Conservation (phyloP, 2,113 vertebrate species). For the Anolis sagrei region DNA sequence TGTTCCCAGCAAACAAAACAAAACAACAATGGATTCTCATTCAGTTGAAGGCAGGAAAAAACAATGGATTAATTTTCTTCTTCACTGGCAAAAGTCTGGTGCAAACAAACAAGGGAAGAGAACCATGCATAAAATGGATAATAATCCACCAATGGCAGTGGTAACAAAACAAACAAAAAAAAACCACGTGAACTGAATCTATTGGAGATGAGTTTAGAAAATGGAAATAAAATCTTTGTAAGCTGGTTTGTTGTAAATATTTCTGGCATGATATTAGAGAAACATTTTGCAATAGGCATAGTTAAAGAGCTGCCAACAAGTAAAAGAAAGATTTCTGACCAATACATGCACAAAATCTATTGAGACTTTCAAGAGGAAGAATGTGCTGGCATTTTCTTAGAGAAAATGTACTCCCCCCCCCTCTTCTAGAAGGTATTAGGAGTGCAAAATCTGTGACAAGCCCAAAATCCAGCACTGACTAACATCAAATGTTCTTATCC, state of each 20-base stretch:
- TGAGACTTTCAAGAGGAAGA: fast-evolving
- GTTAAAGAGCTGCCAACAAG: neutral
- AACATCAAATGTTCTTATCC: slow-evolving; percentile 7
- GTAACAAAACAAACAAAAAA: neutral
- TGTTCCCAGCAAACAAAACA: neutral
- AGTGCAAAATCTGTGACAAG: neutral
- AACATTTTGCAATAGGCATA: slow-evolving; percentile 8
- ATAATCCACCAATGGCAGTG: neutral
- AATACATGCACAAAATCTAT: neutral
- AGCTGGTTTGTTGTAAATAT: neutral
- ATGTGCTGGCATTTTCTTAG: neutral
- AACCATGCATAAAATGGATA: neutral
- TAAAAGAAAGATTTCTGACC: neutral
- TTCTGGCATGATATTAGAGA: neutral
- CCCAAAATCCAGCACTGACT: neutral
- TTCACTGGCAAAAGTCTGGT: neutral
- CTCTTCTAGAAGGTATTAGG: neutral
- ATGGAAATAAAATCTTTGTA: neutral
- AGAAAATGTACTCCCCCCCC: slow-evolving; percentile 1
- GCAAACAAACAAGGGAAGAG: neutral
- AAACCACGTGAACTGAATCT: neutral
- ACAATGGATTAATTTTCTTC: neutral
- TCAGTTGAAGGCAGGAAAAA: neutral
- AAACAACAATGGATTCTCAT: neutral
- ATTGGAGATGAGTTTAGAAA: neutral